A percentile compares a stretch with the other conserved stretches of the same genome.
These are phyloP conservation scores for Ferdinandea cuprea DNA, from an alignment of 2,888 invertebrate genomes.

Conservation along the genomic window DNA sequence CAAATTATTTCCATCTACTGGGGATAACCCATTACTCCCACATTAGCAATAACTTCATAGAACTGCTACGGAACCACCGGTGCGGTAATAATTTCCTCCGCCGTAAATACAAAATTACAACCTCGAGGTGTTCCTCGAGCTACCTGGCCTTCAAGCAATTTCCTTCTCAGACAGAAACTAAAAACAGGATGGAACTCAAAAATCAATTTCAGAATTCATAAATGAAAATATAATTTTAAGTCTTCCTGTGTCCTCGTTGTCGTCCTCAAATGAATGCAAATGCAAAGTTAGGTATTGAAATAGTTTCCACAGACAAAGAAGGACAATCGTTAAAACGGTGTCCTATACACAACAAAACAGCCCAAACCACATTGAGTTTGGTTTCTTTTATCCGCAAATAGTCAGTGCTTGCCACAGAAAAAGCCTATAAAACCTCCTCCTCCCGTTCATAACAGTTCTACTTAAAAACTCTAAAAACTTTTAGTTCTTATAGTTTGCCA, in stretches of 20 bases:
- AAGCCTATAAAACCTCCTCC: constrained; percentile 22
- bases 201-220: constrained; percentile 60
- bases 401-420: constrained; percentile 37
- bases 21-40: not conserved
- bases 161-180: not conserved
- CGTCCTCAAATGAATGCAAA: constrained; percentile 60
- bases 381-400: constrained; percentile 33
- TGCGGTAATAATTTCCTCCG: constrained; percentile 43
- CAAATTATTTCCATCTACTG: no score
- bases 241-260: constrained; percentile 55
- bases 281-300: constrained; percentile 59
- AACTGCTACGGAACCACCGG: constrained; percentile 7
- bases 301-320: constrained; percentile 47
- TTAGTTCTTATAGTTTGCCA: constrained; percentile 27
- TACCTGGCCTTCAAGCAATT: constrained; percentile 2
- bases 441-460: constrained; percentile 16
- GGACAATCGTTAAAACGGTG: constrained; percentile 53
- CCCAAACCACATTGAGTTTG: not conserved
- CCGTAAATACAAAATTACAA: constrained; percentile 8
- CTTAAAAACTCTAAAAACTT: constrained; percentile 9
- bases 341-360: constrained; percentile 35
- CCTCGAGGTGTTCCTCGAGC: not conserved
- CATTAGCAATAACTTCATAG: constrained; percentile 8
- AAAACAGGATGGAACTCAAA: constrained; percentile 23
- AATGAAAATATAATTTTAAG: constrained; percentile 66